phyloP scores from a whole-genome alignment of 2,888 invertebrate genomes.

The Glaucopsyche alexis region DNA sequence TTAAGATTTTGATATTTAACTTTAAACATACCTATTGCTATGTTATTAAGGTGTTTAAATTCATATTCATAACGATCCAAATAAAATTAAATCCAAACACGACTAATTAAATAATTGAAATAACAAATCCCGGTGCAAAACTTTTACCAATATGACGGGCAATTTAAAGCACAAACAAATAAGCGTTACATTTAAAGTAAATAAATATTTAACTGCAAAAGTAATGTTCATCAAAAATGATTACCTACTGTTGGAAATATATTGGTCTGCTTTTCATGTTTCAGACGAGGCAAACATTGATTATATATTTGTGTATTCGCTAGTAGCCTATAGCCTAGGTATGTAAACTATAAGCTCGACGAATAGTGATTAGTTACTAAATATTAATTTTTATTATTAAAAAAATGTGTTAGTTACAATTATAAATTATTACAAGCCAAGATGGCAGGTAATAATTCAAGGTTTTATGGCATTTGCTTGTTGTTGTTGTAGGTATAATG shows the following conservation, averaged over 20 bases:
- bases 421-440: too few species aligned
- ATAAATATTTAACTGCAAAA: neutral
- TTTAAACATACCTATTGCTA: too few species aligned
- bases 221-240: constrained; percentile 10
- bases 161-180: constrained; percentile 1
- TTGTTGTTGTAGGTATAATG: too few species aligned
- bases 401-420: too few species aligned
- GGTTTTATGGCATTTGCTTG: too few species aligned
- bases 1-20: too few species aligned
- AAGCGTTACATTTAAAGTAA: neutral
- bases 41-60: too few species aligned
- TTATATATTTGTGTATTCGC: neutral
- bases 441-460: too few species aligned
- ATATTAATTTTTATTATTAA: too few species aligned
- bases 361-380: too few species aligned
- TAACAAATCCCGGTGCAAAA: neutral
- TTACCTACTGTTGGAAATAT: neutral
- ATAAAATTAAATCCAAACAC: neutral
- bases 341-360: too few species aligned
- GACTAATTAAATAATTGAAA: neutral
- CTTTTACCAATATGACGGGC: neutral
- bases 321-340: too few species aligned
- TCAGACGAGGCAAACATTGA: neutral
- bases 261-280: neutral
- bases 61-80: neutral